These are phyloP conservation scores for Episyrphus balteatus DNA, from an alignment of 1,140 invertebrate species.

Conservation along the genomic window DNA sequence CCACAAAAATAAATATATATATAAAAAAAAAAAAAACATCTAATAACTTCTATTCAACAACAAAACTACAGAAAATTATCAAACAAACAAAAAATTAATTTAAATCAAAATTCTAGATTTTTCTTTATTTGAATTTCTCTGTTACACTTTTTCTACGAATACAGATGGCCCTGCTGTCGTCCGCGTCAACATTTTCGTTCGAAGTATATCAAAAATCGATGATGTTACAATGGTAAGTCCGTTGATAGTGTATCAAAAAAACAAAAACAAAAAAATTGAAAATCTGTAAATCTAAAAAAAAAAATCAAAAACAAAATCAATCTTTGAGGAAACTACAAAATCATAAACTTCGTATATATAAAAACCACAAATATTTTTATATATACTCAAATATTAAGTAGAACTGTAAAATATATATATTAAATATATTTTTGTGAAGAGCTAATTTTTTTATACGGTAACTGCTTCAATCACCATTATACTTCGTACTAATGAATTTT, in stretches of 20 bases:
- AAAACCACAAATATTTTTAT: too few species aligned
- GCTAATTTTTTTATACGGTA: too few species aligned
- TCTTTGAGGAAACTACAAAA: too few species aligned
- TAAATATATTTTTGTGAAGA: not conserved
- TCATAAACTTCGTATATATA: slow-evolving; percentile 1
- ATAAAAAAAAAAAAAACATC: not conserved
- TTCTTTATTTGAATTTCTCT: not conserved
- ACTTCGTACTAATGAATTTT: not conserved
- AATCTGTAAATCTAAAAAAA: slow-evolving; percentile 3
- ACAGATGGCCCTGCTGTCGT: slow-evolving; percentile 83
- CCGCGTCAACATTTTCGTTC: slow-evolving; percentile 92
- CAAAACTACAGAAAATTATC: too few species aligned
- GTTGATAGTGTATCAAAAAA: slow-evolving; percentile 9
- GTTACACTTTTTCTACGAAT: slow-evolving; percentile 5
- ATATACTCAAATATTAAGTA: not conserved
- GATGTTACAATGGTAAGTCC: slow-evolving; percentile 95
- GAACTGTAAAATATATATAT: not conserved
- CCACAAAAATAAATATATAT: too few species aligned
- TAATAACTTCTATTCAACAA: not conserved
- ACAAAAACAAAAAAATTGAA: not conserved
- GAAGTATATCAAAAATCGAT: slow-evolving; percentile 98
- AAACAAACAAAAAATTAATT: too few species aligned
- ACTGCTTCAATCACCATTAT: not conserved
- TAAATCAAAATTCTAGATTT: not conserved
- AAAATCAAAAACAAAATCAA: not conserved